Conservation (phyloP, 2,797 vertebrate genomes). For the Myoxocephalus aenaeus region DNA sequence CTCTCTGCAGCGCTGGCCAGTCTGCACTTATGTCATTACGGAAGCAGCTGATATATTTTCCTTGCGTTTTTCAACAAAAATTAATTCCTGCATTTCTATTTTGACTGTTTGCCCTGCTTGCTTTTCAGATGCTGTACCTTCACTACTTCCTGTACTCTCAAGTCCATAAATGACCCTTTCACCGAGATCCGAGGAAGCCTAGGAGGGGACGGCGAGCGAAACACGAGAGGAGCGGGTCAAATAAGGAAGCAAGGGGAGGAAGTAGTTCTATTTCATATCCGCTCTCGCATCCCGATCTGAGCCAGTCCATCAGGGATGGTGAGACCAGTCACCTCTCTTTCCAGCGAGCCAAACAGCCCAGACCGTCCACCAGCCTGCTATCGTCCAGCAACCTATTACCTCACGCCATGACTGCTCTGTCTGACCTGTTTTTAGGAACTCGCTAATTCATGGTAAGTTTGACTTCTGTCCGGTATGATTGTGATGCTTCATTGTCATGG, state of each 20-base stretch:
- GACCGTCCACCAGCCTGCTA: conserved; percentile 67
- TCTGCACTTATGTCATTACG: background rate
- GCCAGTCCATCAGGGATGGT: conserved; percentile 77
- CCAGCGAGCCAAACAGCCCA: conserved; percentile 53
- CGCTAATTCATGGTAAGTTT: conserved; percentile 87
- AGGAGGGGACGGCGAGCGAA: conserved; percentile 44
- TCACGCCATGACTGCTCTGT: conserved; percentile 82
- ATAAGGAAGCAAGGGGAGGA: conserved; percentile 44
- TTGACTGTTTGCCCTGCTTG: conserved; percentile 19
- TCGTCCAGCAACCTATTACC: conserved; percentile 77
- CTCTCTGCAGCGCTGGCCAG: background rate
- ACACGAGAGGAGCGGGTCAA: conserved; percentile 26
- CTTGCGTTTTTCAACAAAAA: background rate
- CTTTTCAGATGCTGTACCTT: conserved; percentile 81
- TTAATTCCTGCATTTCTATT: background rate
- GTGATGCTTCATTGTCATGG: background rate
- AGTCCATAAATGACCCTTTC: conserved; percentile 73
- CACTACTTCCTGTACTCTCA: conserved; percentile 59
- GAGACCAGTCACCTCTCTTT: conserved; percentile 62
- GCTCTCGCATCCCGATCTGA: conserved; percentile 42
- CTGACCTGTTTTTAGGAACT: conserved; percentile 78
- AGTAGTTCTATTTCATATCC: conserved; percentile 37
- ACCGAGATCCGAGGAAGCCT: conserved; percentile 54
- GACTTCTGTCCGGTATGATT: background rate
- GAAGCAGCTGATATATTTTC: background rate